Percentiles rank a stretch among this genome's conserved stretches.
Conservation (phyloP, 2,888 invertebrate species). For the Amiota mariae region DNA sequence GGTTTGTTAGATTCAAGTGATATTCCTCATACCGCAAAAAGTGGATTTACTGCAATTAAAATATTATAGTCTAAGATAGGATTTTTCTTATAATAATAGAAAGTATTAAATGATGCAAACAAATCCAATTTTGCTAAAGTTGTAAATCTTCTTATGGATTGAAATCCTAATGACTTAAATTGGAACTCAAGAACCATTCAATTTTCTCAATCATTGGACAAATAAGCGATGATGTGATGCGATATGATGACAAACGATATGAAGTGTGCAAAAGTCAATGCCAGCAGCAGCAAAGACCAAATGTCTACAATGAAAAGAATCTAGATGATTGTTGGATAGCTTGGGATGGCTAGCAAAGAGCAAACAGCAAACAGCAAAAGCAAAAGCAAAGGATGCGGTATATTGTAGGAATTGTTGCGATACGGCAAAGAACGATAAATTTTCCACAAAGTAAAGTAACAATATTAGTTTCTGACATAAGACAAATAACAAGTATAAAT, state of each 20-base stretch:
- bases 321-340: background rate
- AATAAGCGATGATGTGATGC: constrained; percentile 27
- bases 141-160: background rate
- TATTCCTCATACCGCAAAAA: no score
- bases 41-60: no score
- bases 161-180: constrained; percentile 16
- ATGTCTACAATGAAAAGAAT: constrained; percentile 36
- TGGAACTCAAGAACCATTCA: constrained; percentile 29
- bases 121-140: background rate
- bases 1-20: no score
- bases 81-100: no score
- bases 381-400: constrained; percentile 2
- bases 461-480: constrained; percentile 59
- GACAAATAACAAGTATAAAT: constrained; percentile 64
- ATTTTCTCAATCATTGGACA: constrained; percentile 31
- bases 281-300: constrained; percentile 38
- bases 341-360: no score
- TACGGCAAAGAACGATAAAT: constrained; percentile 19
- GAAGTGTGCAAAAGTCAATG: background rate
- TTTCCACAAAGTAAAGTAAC: constrained; percentile 38
- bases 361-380: background rate
- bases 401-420: background rate
- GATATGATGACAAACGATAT: constrained; percentile 16
- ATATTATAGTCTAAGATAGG: no score
- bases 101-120: background rate